These are phyloP conservation scores for Camelus dromedarius DNA, from an alignment of 2,113 vertebrate species.

Conservation along the genomic window DNA sequence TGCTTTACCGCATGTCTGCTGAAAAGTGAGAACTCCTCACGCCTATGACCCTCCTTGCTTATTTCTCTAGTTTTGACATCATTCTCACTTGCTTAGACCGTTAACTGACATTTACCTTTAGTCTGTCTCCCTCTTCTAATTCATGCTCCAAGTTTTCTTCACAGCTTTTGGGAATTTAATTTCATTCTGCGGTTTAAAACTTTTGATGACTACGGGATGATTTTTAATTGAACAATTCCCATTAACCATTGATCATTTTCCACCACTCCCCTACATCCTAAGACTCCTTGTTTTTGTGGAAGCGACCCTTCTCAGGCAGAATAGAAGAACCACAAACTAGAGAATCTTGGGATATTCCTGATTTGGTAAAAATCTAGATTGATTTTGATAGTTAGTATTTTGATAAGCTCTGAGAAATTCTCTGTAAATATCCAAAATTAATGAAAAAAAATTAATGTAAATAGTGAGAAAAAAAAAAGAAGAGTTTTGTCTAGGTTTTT, in stretches of 20 bases:
- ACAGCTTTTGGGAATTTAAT: background rate
- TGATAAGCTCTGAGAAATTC: background rate
- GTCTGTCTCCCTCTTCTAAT: background rate
- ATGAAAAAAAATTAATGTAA: background rate
- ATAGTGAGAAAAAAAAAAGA: background rate
- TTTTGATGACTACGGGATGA: background rate
- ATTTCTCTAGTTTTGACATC: background rate
- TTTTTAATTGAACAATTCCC: background rate
- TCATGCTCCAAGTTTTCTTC: background rate
- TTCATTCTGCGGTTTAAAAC: background rate
- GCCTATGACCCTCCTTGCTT: rapidly evolving
- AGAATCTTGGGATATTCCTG: background rate
- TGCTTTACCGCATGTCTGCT: background rate
- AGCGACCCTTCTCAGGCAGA: background rate
- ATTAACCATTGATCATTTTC: background rate
- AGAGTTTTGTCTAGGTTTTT: background rate
- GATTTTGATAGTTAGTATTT: slow-evolving; percentile 20
- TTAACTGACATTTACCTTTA: background rate
- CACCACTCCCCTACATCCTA: background rate
- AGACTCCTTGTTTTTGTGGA: background rate
- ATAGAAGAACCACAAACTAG: background rate
- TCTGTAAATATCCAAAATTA: background rate
- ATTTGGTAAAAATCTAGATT: background rate
- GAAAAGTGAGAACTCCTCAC: background rate
- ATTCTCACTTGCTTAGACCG: background rate